Evolutionary conservation across 2,888 invertebrate genomes (phyloP), one percentile per base, ranked within the genome.

Genomic region (Clanis bilineata): DNA sequence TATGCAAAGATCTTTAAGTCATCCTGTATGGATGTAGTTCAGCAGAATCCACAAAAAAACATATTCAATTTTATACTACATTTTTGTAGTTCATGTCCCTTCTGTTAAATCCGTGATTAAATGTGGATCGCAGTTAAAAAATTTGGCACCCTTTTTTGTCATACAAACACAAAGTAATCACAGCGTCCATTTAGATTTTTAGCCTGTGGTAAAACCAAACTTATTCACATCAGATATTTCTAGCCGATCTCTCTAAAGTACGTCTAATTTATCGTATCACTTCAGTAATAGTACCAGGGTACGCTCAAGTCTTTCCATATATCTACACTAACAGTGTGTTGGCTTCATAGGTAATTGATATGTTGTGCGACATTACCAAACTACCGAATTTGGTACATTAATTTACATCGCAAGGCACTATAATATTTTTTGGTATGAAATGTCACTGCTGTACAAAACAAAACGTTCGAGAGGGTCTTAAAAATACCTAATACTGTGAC

Each of bases 281-380:
- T 77, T 77, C 71, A 76, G 74, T 71, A 73, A 74, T 78, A 79
- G 77, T 78, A 80, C 76, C 77, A 71, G 65, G 67, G 73, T 77
- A 78, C 69, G 72, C 73, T 70, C 70, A 79, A 83, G 86, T 87
- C 83, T 86, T 85, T 83, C 72, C 76, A 76, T 39, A 58, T 71
- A 64, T 65, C 73, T 70, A 65, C 67, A 67, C 66, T 72, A 69
- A 70, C 67, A 64, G 71, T 74, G 78, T 80, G 76, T 79, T 79
- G 79, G 80, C 81, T 77, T 79, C 79, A 76, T 80, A 74, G 51
- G 18, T 15, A 28, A 67, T 66, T 82, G 84, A 84, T 85, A 82
- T 84, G 86, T 83, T 76, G 69, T 77, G 28, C 15, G 44, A 32
- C 38, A 18, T 58, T 10, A 58, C 23, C 18, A 43, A 58, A 58